Conservation (phyloP, 2,113 vertebrate species). For the Todiramphus saurophagus region DNA sequence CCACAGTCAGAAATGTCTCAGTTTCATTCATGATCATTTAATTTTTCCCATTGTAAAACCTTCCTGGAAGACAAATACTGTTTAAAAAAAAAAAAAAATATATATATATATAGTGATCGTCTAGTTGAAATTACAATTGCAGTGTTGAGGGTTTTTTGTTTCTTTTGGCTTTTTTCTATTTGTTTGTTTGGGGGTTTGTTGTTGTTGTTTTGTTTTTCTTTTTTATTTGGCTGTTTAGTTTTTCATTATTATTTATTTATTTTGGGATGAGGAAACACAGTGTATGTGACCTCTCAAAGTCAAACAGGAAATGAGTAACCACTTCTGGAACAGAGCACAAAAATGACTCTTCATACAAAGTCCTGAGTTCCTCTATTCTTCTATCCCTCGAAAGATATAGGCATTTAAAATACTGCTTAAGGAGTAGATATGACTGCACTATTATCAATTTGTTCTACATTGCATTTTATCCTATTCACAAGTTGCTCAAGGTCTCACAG, state of each 20-base stretch:
- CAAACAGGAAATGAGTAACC: neutral
- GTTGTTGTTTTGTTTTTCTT: too few relatives aligned
- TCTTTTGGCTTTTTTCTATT: too few relatives aligned
- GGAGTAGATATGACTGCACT: neutral
- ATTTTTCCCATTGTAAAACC: neutral
- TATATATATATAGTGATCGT: too few relatives aligned
- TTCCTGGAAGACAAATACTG: neutral
- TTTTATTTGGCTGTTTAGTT: too few relatives aligned
- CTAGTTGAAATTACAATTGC: neutral
- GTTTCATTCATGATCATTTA: neutral
- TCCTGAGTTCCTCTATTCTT: neutral
- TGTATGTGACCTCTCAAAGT: neutral
- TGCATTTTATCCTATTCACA: neutral
- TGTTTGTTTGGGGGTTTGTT: too few relatives aligned
- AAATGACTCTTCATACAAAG: neutral
- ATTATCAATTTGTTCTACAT: neutral
- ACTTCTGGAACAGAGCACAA: neutral
- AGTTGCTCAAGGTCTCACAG: conserved; percentile 1
- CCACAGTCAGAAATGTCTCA: neutral
- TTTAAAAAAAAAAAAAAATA: neutral
- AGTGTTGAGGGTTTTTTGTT: too few relatives aligned
- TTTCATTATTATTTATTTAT: too few relatives aligned
- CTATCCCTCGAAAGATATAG: neutral
- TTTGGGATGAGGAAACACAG: neutral
- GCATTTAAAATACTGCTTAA: neutral